A percentile compares a stretch with the other conserved stretches of the same genome.
Evolutionary conservation across 1,140 invertebrate genomes (phyloP).

Genomic region (Bombus confusus): DNA sequence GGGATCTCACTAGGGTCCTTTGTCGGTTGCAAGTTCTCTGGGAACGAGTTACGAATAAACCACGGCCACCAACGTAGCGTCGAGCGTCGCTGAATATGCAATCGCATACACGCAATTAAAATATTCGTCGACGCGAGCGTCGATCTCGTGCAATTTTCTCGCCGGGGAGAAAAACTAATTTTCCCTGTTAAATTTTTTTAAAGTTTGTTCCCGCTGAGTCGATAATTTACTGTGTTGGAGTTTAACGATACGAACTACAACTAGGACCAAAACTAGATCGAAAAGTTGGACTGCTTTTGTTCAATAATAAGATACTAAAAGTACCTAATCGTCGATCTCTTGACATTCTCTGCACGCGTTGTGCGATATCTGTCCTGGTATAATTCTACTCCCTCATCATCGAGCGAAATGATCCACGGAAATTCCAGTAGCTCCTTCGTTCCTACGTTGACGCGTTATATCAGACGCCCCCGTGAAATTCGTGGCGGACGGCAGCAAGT

Average conservation of each 20-base stretch:
- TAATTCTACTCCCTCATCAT: neutral
- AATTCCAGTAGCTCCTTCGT: neutral
- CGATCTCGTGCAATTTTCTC: neutral
- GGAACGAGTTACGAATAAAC: neutral
- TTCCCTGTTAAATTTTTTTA: slow-evolving; percentile 36
- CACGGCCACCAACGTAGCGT: neutral
- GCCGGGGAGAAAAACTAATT: slow-evolving; percentile 7
- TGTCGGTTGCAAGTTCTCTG: neutral
- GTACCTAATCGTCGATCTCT: neutral
- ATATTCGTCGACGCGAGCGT: slow-evolving; percentile 10
- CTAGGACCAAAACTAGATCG: neutral
- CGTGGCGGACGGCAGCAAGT: neutral
- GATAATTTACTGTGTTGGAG: neutral
- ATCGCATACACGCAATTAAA: slow-evolving; percentile 28
- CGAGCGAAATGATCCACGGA: neutral
- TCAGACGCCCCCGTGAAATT: slow-evolving; percentile 15
- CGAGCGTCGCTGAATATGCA: slow-evolving; percentile 16
- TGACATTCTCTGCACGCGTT: neutral
- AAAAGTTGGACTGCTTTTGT: neutral
- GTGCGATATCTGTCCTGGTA: too few relatives aligned
- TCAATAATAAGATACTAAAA: neutral
- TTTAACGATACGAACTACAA: neutral
- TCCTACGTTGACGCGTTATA: neutral
- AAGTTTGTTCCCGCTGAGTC: neutral
- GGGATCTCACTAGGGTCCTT: neutral